Base-by-base conservation (phyloP, 2,113 vertebrate species). In the Amblyopsis rosae region DNA sequence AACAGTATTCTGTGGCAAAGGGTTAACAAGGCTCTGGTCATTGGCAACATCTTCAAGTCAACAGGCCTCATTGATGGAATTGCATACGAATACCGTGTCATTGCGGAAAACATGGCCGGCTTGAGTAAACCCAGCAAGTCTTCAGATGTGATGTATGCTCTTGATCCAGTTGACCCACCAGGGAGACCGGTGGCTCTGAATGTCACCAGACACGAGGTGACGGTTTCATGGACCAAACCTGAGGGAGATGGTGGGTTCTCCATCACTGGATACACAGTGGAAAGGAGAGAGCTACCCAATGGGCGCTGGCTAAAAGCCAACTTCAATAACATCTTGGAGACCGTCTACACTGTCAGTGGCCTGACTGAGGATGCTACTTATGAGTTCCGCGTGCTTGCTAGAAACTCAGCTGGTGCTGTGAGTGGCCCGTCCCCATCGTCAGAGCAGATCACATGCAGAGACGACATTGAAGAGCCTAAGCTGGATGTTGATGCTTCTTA, bases 301-400 rank as follows among this genome's bases (percentile, higher is more conserved):
- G 98, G 97, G 62, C 95, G 97, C 53, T 99, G 98, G 98, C 93
- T 99, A 26, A 99, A 98, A 84, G 96, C 96, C 82, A 99, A 98
- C 86, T 99, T 99, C 72, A 95, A 96, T 87, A 99, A 99, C 86
- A 97, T 99, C 76, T 83, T 94, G 19, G 96, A 98, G 82, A 99
- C 96, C 65, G 93, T 92, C 69, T 99, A 97, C 84, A 98, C 96
- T 77, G 95, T 99, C 68, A 99, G 96, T 74, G 98, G 98, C 67
- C 91, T 99, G 54, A 98, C 83, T 54, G 98, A 99, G 93, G 96
- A 98, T 83, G 88, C 93, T 51, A 93, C 93, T 33, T 99, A 99
- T 89, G 96, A 99, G 88, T 98, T 99, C 93, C 96, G 95, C 70
- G 94, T 99, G 58, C 89, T 95, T 85, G 96, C 97, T 70, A 95